Evolutionary conservation across 1,140 invertebrate species (phyloP), one percentile per base, ranked within the genome.

Genomic region (Hypsibius dujardini): DNA sequence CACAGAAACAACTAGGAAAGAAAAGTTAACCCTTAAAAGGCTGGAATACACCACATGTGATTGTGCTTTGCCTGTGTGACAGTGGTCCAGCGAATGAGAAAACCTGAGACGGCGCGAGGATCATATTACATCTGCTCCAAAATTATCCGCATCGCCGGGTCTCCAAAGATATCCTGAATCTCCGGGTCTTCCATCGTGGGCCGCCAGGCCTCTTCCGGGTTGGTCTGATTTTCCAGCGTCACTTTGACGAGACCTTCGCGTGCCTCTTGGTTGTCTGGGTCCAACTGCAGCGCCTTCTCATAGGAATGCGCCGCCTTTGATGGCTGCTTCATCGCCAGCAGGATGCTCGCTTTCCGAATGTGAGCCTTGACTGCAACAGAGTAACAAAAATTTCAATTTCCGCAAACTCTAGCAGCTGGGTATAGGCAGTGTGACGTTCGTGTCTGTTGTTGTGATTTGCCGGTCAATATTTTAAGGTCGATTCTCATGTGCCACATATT

Each of bases 121-220:
- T 95, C 90, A 76, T 85, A 89, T 78, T 95, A 91, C 94, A 98
- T 98, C 81, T 98, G 95, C 80, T 98, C 92, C 15, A 99, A 84
- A 76, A 99, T 98, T 76, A 98, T 83, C 76, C 93, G 84, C 95
- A 99, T 99, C 2, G 93, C 93, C n/a, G 95, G 96, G 83, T 99
- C 96, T 73, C 87, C 84, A 0, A 99, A 84, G 77, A 99, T 98
- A 73, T 86, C 82, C 79, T 98, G 93, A 45, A 98, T 86, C 80
- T 98, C 96, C 0, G 95, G 95, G 84, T 99, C 94, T n/a, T 85
- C 84, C 91, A 98, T 92, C 0, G 95, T 95, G 73, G 90, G 84
- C 76, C 95, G 90, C 69, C 89, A 83, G 2, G 95, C 88, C 81
- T 96, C 92, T 76, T 98, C 92, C 0, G 94, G 94, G 82, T 97